These are phyloP conservation scores for Alosa alosa DNA, from an alignment of 2,113 vertebrate species.

Conservation along the genomic window DNA sequence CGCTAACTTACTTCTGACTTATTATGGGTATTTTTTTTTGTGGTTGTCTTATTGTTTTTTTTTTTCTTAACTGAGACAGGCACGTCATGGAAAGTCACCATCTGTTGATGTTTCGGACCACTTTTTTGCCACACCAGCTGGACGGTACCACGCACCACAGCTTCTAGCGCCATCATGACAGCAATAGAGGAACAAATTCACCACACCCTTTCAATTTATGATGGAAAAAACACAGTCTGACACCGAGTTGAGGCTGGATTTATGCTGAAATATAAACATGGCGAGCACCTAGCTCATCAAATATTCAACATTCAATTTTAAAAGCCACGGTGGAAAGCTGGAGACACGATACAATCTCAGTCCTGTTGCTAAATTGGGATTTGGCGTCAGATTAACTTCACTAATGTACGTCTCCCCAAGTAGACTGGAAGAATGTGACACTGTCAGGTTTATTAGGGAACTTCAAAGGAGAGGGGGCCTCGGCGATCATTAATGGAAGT, in stretches of 20 bases:
- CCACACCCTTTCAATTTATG: background rate
- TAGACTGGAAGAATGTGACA: constrained; percentile 64
- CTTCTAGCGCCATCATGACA: constrained; percentile 18
- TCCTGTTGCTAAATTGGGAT: constrained; percentile 56
- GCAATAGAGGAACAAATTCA: background rate
- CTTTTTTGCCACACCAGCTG: constrained; percentile 35
- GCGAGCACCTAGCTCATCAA: background rate
- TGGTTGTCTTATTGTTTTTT: background rate
- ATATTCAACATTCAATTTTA: constrained; percentile 58
- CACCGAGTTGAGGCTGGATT: background rate
- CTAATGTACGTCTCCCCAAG: constrained; percentile 58
- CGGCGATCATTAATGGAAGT: constrained; percentile 66
- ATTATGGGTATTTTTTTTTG: constrained; percentile 28
- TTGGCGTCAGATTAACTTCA: constrained; percentile 59
- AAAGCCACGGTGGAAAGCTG: constrained; percentile 42
- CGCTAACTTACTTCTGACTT: constrained; percentile 37
- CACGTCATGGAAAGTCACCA: constrained; percentile 40
- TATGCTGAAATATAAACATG: background rate
- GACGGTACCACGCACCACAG: constrained; percentile 30
- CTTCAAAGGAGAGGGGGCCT: constrained; percentile 62
- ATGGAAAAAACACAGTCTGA: background rate
- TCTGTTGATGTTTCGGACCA: constrained; percentile 37
- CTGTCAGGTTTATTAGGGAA: constrained; percentile 59
- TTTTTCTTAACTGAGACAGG: constrained; percentile 6
- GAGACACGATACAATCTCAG: constrained; percentile 52